Percentiles rank a stretch among this genome's conserved stretches.
Evolutionary conservation across 2,797 vertebrate species (phyloP).

Genomic region (Acestrorhynchus altus): DNA sequence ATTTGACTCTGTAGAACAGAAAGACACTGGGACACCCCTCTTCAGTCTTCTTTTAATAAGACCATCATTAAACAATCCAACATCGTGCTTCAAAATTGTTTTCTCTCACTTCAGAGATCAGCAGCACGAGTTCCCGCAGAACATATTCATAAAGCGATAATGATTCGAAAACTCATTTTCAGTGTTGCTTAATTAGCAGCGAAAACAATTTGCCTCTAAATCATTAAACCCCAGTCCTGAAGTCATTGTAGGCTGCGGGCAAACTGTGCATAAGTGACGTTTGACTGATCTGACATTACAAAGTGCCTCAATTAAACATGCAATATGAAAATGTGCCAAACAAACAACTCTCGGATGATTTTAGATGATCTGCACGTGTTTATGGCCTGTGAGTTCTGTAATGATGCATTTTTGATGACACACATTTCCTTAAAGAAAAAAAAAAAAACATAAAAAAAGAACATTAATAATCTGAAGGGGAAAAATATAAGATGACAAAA

Average conservation of each 20-base stretch:
- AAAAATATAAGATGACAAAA: too few species aligned
- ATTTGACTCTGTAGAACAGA: too few species aligned
- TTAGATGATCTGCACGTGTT: too few species aligned
- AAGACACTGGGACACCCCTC: too few species aligned
- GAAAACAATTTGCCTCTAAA: conserved; percentile 15
- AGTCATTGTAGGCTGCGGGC: background rate
- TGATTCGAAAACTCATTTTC: background rate
- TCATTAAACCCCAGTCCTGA: background rate
- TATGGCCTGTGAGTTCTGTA: too few species aligned
- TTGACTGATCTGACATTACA: background rate
- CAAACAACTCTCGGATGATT: too few species aligned
- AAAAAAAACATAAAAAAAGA: too few species aligned
- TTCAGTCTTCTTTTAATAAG: too few species aligned
- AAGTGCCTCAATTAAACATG: background rate
- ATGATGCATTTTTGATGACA: too few species aligned
- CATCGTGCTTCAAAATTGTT: background rate
- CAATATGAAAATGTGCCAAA: background rate
- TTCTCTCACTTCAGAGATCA: background rate
- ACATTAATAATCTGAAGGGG: too few species aligned
- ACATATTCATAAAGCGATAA: conserved; percentile 11
- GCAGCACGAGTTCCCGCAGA: background rate
- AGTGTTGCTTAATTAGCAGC: conserved; percentile 5
- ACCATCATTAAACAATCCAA: background rate
- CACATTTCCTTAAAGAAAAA: too few species aligned
- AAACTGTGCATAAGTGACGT: background rate